phyloP scores from a whole-genome alignment of 1,140 invertebrate species.

The Drosophila takahashii region DNA sequence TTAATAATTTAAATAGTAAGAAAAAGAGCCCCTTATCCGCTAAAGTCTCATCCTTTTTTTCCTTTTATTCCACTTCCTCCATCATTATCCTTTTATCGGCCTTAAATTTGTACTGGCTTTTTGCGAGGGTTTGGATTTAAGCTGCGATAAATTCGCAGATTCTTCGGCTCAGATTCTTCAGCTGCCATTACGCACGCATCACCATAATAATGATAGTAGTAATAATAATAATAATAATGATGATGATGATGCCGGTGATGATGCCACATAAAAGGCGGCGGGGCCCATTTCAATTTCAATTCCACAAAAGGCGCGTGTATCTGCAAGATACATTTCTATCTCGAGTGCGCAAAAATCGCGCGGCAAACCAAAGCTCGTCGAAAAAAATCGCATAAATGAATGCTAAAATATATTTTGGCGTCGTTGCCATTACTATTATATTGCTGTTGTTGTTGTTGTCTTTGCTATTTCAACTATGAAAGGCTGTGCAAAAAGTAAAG shows the following conservation, averaged over 20 bases:
- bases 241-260: constrained; percentile 52
- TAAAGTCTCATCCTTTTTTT: not conserved
- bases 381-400: constrained; percentile 72
- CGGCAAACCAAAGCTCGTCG: constrained; percentile 55
- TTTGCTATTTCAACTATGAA: constrained; percentile 70
- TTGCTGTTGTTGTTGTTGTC: constrained; percentile 46
- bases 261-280: constrained; percentile 69
- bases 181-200: constrained; percentile 57
- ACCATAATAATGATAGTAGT: constrained; percentile 43
- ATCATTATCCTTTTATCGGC: constrained; percentile 42
- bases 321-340: constrained; percentile 75
- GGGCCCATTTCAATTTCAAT: constrained; percentile 78
- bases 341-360: constrained; percentile 66
- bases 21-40: not conserved
- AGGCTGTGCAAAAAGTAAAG: constrained; percentile 55
- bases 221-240: constrained; percentile 47
- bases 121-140: constrained; percentile 27
- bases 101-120: constrained; percentile 44
- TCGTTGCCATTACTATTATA: constrained; percentile 64
- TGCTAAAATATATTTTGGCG: constrained; percentile 75
- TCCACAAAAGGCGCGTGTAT: constrained; percentile 74
- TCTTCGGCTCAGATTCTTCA: constrained; percentile 40
- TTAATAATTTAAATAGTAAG: not conserved
- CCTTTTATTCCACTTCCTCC: constrained; percentile 3
- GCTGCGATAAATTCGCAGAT: constrained; percentile 55